Evolutionary conservation across 1,140 invertebrate species (phyloP).

Genomic region (Solen grandis): DNA sequence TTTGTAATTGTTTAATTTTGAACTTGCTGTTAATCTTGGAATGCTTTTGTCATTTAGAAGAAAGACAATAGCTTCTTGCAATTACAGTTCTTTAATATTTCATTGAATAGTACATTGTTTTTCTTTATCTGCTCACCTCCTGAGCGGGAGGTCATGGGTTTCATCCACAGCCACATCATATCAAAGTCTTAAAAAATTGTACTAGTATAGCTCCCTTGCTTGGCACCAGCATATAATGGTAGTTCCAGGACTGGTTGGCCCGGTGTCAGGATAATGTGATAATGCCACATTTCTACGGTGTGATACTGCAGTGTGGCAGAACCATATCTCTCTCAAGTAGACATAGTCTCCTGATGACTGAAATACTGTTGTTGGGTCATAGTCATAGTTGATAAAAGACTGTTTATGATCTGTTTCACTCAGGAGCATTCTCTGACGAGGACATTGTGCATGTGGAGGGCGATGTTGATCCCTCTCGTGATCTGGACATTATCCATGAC

Average conservation of each 20-base stretch:
- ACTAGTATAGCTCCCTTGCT: neutral
- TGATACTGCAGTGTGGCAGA: neutral
- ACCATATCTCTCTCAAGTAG: neutral
- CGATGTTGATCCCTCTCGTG: constrained; percentile 97
- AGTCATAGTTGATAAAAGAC: too few relatives aligned
- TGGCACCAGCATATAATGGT: neutral
- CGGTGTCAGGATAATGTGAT: neutral
- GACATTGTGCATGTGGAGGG: constrained; percentile 99
- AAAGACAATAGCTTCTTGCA: too few relatives aligned
- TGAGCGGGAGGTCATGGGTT: neutral
- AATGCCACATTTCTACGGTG: neutral
- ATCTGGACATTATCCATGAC: constrained; percentile 97
- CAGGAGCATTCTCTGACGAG: constrained; percentile 98
- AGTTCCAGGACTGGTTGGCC: neutral
- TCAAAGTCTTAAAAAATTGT: neutral
- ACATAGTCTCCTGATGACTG: neutral
- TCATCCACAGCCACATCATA: neutral
- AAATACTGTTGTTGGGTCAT: neutral
- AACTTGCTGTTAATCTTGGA: too few relatives aligned
- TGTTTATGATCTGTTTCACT: too few relatives aligned
- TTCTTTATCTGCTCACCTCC: too few relatives aligned
- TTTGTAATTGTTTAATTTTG: too few relatives aligned
- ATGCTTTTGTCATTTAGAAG: too few relatives aligned
- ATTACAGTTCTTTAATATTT: too few relatives aligned
- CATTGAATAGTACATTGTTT: too few relatives aligned